Evolutionary conservation across 1,140 invertebrate species (phyloP).

Genomic region (Hormaphis cornu): DNA sequence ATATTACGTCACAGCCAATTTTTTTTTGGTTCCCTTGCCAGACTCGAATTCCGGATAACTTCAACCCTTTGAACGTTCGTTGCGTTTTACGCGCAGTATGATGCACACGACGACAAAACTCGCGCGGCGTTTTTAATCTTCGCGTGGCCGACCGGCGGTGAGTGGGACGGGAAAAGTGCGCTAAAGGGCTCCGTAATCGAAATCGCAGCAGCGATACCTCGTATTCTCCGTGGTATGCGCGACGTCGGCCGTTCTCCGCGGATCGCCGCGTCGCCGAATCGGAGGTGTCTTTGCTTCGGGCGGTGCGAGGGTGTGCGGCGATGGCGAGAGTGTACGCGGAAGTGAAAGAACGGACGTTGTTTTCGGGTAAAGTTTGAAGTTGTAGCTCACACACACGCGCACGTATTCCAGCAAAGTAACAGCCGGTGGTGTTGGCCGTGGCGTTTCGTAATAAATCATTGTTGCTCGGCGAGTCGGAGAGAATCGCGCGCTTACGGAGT

Average conservation of each 20-base stretch:
- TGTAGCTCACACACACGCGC: not conserved
- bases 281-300: not conserved
- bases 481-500: not conserved
- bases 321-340: not conserved
- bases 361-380: not conserved
- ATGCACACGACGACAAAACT: not conserved
- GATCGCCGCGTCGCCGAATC: not conserved
- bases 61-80: no score
- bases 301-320: not conserved
- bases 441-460: conserved; percentile 32
- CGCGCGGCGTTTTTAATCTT: conserved; percentile 10
- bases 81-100: no score
- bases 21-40: no score
- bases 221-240: conserved; percentile 16
- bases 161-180: no score
- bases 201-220: not conserved
- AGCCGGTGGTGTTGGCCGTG: not conserved
- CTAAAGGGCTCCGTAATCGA: not conserved
- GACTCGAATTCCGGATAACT: no score
- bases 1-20: no score
- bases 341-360: not conserved
- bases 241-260: not conserved
- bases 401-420: not conserved
- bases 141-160: not conserved
- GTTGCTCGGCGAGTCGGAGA: conserved; percentile 28